A percentile compares a stretch with the other conserved stretches of the same genome.
Evolutionary conservation across 2,113 vertebrate species (phyloP).

Genomic region (Semnopithecus entellus): DNA sequence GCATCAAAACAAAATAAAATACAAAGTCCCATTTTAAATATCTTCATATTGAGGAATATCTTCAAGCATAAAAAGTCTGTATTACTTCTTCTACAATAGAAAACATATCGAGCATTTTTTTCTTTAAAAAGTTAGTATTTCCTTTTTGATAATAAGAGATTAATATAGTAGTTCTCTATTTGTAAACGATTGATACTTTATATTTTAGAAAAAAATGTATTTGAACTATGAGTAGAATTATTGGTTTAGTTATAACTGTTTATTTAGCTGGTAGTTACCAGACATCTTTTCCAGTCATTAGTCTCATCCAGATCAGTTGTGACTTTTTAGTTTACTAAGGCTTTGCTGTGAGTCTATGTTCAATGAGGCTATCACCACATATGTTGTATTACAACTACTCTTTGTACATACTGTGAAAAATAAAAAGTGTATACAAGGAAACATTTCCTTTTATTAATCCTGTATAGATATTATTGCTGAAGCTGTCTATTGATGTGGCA

Average conservation of each 20-base stretch:
- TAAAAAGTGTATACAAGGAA: constrained; percentile 61
- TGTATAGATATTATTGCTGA: constrained; percentile 37
- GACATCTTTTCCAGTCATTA: constrained; percentile 69
- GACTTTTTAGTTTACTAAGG: constrained; percentile 65
- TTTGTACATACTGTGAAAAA: constrained; percentile 74
- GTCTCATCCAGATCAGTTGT: constrained; percentile 68
- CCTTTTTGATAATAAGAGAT: background rate
- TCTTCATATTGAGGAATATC: background rate
- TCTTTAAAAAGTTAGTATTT: background rate
- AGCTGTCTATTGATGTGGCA: background rate
- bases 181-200: background rate
- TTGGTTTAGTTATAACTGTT: constrained; percentile 44
- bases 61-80: background rate
- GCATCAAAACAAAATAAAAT: background rate
- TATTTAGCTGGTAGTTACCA: constrained; percentile 54
- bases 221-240: background rate
- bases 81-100: background rate
- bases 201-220: background rate
- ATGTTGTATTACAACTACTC: constrained; percentile 30
- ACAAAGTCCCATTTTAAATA: background rate
- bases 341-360: constrained; percentile 66
- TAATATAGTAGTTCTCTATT: background rate
- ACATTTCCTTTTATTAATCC: constrained; percentile 69
- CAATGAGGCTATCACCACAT: constrained; percentile 61
- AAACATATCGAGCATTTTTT: background rate